Percentiles rank a stretch among this genome's conserved stretches.
phyloP scores from a whole-genome alignment of 2,888 invertebrate genomes.

The Mythimna lalbum region DNA sequence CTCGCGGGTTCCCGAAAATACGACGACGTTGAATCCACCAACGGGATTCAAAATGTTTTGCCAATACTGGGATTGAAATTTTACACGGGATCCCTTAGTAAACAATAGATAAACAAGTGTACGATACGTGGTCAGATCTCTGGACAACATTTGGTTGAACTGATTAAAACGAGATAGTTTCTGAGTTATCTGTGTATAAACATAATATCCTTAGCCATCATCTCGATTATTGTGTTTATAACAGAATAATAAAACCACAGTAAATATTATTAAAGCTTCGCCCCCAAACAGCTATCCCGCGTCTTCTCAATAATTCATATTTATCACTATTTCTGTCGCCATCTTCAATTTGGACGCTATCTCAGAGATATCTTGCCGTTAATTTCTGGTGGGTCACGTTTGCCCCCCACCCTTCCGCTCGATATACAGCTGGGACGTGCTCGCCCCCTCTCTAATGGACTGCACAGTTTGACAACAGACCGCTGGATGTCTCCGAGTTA shows the following conservation, averaged over 20 bases:
- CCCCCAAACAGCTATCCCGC: not conserved
- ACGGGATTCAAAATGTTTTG: no score
- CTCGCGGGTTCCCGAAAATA: no score
- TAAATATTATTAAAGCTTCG: not conserved
- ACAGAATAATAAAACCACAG: not conserved
- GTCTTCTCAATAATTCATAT: constrained; percentile 43
- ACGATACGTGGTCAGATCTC: not conserved
- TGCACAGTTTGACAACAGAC: constrained; percentile 50
- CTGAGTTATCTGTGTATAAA: not conserved
- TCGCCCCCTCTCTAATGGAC: constrained; percentile 48
- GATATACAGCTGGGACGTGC: constrained; percentile 62
- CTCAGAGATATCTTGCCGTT: constrained; percentile 49
- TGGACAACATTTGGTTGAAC: not conserved
- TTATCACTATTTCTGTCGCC: constrained; percentile 37
- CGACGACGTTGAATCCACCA: no score
- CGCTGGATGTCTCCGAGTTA: constrained; percentile 45
- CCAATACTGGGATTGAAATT: no score
- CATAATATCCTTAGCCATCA: not conserved
- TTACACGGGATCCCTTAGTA: no score
- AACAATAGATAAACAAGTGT: not conserved
- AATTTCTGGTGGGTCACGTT: constrained; percentile 61
- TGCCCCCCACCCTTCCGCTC: constrained; percentile 7
- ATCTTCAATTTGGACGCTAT: constrained; percentile 40
- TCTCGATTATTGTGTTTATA: not conserved
- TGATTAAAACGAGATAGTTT: not conserved